Evolutionary conservation across 2,113 vertebrate species (phyloP), one percentile per base, ranked within the genome.

Genomic region (Tachycineta bicolor): DNA sequence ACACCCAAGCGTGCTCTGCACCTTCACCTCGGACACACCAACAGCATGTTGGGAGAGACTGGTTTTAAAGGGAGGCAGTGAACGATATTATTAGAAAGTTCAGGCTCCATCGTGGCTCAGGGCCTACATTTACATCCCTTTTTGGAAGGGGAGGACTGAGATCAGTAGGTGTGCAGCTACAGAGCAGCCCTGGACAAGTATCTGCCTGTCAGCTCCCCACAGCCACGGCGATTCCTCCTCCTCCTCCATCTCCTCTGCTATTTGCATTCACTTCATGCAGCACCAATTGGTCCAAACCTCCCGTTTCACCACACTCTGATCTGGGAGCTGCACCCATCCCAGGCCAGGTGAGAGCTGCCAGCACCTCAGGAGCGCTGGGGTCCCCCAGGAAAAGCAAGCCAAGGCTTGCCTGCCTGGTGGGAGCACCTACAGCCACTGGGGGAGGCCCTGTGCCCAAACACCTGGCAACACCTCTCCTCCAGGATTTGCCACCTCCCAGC

Each of bases 41-140:
- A 1, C 2, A 0, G 14, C 3, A 49, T 8, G 8, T 3, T 22
- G 19, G 17, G 7, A 63, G 31, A 74, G 47, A 29, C 0, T 33
- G 2, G 13, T 55, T 63, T 55, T 41, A 12, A 47, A 8, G 17
- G 26, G 31, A 94, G 28, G n/a, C 23, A 71, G 44, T 10, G 7
- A 46, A 55, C 52, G 50, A 24, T 14, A 26, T 1, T 46, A 47
- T 55, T 33, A 58, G 11, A 47, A 90, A 47, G 23, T 19, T 26
- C 22, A 47, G 29, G 29, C 9, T 86, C 47, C 64, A 33, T 55
- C 29, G 31, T 63, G 46, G 22, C 67, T 88, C n/a, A 28, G 64
- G 73, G 44, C 19, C 31, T 65, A 10, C 11, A 31, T 49, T 55
- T 31, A 44, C 14, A 50, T 4, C 33, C 20, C 5, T 8, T 59